Base-by-base conservation (phyloP, 2,113 vertebrate species). In the Epinephelus moara region DNA sequence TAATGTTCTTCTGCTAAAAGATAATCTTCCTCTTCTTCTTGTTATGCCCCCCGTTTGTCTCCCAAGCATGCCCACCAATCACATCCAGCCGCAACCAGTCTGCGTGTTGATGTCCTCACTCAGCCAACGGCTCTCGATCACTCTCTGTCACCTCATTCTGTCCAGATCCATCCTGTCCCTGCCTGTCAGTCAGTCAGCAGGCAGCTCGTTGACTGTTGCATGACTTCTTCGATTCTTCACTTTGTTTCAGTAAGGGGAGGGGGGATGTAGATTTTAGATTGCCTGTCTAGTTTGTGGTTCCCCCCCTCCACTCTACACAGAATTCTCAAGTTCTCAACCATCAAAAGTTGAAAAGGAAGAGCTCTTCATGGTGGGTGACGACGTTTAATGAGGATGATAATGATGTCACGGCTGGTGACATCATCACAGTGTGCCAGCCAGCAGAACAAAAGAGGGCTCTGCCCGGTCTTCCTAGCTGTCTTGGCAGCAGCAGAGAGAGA, bases 131-230 rank as follows among this genome's bases (percentile, higher is more conserved):
- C 78, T 75, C 73, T 80, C 47, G 59, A 88, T 81, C 70, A 59
- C 57, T 88, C 83, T 73, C 76, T 64, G 84, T 89, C 88, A 82
- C 87, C 86, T 90, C 88, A 86, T 85, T 90, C 72, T 93, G 86
- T 92, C 86, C 73, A 66, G 23, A 75, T 70, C 81, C 59, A 70
- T 88, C 88, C 71, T 70, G 84, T 90, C 86, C 85, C 82, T 70
- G 68, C 81, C 80, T 78, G 84, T 75, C 87, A 71, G 73, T 83
- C 79, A 83, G 81, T 88, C 89, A 87, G 79, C 86, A 80, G 88
- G 85, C 83, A 86, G 88, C 84, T 88, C 37, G 60, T 92, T 91
- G 82, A 94, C 83, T 93, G 93, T 94, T 94, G 93, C 94, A 95
- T 95, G 95, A 94, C 87, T 91, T 81, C 77, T 85, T 66, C 33